Evolutionary conservation across 2,797 vertebrate genomes (phyloP).

Genomic region (Dendrocincla fuliginosa): DNA sequence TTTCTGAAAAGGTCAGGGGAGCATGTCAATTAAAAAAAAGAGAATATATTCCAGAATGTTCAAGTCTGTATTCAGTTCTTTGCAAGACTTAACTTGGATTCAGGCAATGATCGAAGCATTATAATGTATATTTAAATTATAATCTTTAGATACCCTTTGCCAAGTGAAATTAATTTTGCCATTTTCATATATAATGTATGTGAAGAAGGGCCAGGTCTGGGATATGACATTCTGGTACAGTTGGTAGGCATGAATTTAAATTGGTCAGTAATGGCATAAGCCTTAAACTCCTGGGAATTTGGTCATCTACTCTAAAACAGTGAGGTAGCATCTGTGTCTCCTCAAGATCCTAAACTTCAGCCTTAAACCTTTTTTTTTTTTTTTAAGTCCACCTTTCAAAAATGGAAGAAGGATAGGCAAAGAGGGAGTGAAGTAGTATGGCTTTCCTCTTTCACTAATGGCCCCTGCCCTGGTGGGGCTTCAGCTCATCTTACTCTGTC

Average conservation of each 20-base stretch:
- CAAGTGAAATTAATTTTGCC: not conserved
- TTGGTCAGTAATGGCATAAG: not conserved
- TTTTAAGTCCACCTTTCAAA: not conserved
- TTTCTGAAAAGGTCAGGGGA: not conserved
- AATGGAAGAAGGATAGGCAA: not conserved
- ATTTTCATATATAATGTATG: not conserved
- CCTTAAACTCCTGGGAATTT: not conserved
- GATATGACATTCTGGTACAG: not conserved
- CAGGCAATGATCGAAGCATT: not conserved
- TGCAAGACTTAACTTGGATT: not conserved
- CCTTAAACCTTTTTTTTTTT: not conserved
- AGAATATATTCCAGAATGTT: not conserved
- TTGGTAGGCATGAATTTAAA: not conserved
- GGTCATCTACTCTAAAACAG: not conserved
- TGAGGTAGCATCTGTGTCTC: not conserved
- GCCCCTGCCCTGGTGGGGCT: no score
- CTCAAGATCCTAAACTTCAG: not conserved
- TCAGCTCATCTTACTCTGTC: not conserved
- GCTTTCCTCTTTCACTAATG: not conserved
- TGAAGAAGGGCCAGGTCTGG: not conserved
- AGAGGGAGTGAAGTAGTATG: not conserved
- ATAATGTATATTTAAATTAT: not conserved
- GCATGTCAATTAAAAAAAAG: not conserved
- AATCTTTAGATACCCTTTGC: constrained; percentile 10
- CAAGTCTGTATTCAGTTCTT: not conserved